Conservation (phyloP, 2,797 vertebrate species). For the Clarias platycephalus region DNA sequence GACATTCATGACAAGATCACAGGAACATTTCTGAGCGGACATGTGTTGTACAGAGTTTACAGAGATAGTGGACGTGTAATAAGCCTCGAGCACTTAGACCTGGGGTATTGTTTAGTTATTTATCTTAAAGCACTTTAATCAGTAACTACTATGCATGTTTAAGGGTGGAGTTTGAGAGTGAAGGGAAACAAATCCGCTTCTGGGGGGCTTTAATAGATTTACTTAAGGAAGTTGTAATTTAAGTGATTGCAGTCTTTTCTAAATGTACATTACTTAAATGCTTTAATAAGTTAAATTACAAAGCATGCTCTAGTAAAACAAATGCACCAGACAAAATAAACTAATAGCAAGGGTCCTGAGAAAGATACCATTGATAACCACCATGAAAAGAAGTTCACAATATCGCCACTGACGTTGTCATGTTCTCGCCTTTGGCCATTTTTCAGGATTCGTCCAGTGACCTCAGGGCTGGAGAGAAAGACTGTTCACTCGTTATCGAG, state of each 20-base stretch:
- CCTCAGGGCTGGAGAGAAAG: neutral
- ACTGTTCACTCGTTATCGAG: conserved; percentile 8
- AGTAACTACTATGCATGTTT: neutral
- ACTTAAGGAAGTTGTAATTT: neutral
- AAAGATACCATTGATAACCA: neutral
- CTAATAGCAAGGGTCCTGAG: neutral
- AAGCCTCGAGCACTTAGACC: neutral
- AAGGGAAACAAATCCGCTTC: neutral
- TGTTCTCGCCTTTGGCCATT: neutral
- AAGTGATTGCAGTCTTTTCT: neutral
- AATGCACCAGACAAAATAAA: neutral
- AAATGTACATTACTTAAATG: neutral
- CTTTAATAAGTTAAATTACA: neutral
- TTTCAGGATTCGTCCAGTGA: conserved; percentile 28
- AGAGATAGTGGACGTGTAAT: conserved; percentile 4
- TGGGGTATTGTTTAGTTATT: conserved; percentile 1
- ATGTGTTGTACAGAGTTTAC: neutral
- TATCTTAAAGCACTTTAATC: neutral
- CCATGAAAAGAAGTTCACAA: neutral
- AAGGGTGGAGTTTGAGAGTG: neutral
- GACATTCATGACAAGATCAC: conserved; percentile 28
- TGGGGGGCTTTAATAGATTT: neutral
- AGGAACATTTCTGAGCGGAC: conserved; percentile 12
- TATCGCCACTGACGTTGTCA: neutral
- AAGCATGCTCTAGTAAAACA: no score